These are phyloP conservation scores for Jaculus jaculus DNA, from an alignment of 2,113 vertebrate species.

Conservation along the genomic window DNA sequence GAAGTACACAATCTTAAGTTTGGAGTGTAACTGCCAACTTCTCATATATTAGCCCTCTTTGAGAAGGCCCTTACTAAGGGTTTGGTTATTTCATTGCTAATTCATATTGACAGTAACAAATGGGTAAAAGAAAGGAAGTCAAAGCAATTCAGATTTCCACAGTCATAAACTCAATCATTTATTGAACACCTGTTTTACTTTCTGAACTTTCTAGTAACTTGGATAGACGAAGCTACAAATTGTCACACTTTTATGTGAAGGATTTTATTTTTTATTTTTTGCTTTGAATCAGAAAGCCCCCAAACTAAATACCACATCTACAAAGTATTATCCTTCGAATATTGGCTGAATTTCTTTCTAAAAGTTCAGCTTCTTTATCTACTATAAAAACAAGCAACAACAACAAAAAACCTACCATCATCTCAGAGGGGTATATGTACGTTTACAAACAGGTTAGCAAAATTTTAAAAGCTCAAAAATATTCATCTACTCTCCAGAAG, in stretches of 20 bases:
- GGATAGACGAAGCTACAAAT: not conserved
- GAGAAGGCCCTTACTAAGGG: not conserved
- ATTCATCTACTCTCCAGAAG: not conserved
- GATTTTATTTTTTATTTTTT: not conserved
- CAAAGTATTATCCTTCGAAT: constrained; percentile 11
- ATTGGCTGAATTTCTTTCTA: constrained; percentile 3
- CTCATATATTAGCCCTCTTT: not conserved
- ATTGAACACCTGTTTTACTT: constrained; percentile 37
- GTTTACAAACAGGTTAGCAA: constrained; percentile 33
- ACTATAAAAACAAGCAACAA: too few relatives aligned
- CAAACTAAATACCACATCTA: constrained; percentile 36
- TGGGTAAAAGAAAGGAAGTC: constrained; percentile 30
- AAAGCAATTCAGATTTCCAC: constrained; percentile 8
- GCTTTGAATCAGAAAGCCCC: constrained; percentile 5
- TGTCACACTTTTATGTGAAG: not conserved
- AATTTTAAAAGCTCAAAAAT: constrained; percentile 36
- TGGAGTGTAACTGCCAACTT: not conserved
- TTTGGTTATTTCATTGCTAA: constrained; percentile 53
- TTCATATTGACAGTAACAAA: constrained; percentile 29
- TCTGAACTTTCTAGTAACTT: constrained; percentile 55
- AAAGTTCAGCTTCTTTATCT: constrained; percentile 25
- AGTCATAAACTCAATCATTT: constrained; percentile 53
- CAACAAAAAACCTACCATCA: constrained; percentile 26
- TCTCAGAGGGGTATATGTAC: not conserved
- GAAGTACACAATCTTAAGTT: constrained; percentile 19